Conservation (phyloP, 2,113 vertebrate genomes). For the Phoxinus phoxinus region DNA sequence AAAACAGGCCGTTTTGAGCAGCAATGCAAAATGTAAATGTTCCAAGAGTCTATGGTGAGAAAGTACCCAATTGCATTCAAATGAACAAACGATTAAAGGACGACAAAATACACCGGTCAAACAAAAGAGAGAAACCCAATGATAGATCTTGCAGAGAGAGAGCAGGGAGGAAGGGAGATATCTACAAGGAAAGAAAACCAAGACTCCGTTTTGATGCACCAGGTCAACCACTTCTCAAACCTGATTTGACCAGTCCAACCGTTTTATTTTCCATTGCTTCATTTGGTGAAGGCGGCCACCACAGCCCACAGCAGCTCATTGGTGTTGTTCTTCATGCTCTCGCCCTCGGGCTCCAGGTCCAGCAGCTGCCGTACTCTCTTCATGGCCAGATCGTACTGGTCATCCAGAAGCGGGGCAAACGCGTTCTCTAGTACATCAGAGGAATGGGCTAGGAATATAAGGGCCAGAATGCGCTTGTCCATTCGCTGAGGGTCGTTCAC, state of each 20-base stretch:
- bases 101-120: constrained; percentile 43
- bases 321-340: constrained; percentile 87
- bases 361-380: constrained; percentile 93
- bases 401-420: constrained; percentile 91
- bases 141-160: constrained; percentile 43
- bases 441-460: constrained; percentile 92
- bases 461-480: constrained; percentile 92
- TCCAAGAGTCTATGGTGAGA: constrained; percentile 27
- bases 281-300: constrained; percentile 95
- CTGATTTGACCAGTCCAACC: constrained; percentile 35
- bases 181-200: constrained; percentile 49
- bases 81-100: constrained; percentile 1
- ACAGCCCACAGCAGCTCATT: constrained; percentile 95
- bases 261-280: constrained; percentile 58
- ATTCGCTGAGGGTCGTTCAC: constrained; percentile 93
- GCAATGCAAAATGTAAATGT: constrained; percentile 5
- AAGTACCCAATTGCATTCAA: constrained; percentile 25
- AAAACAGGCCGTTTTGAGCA: neutral
- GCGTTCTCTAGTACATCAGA: constrained; percentile 96
- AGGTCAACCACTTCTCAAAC: constrained; percentile 48
- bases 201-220: constrained; percentile 46
- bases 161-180: constrained; percentile 47
- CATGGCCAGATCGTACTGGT: constrained; percentile 96
- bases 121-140: constrained; percentile 53
- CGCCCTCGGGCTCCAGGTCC: constrained; percentile 93